Base-by-base conservation (phyloP, 2,113 vertebrate genomes). In the Bubo scandiacus region DNA sequence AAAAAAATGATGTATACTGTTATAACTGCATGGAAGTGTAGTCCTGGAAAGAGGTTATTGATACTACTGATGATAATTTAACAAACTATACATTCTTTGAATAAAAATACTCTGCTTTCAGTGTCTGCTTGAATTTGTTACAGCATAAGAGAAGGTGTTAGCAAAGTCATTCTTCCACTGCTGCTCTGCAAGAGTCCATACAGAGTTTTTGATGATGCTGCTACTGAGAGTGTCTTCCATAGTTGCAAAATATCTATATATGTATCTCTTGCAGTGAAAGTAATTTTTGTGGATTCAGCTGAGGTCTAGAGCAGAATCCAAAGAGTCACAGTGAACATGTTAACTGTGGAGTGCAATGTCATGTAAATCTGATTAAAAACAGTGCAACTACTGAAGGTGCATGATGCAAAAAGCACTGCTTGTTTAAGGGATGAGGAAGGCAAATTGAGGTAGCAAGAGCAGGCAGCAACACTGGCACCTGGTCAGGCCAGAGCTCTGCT, bases 401-500 rank as follows among this genome's bases (percentile, higher is more conserved):
- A 12, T 32, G 12, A 14, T n/a, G 16, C 4, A 14, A 40, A 68
- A 79, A 73, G 5, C 3, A 26, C 11, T 16, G 10, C 6, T 30
- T 27, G 4, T 51, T 67, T 15, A 57, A 32, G 17, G 20, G 10
- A 30, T n/a, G 11, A 71, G 23, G 45, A 73, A 72, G 42, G 12
- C 27, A 47, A 42, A 30, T 0, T 19, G 11, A 38, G 10, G 14
- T 12, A 32, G 14, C 3, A 34, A 45, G 5, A 70, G 12, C 52
- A 67, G 19, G 19, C 0, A 0, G 13, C 6, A 62, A 42, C 6
- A 29, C 10, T 25, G 30, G 9, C n/a, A 36, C 2, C 23, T 55
- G 4, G 9, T 32, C 6, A 29, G 16, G 57, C 4, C 3, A 43
- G 17, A 47, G 5, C 2, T 55, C n/a, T 2, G 2, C 23, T 13